Evolutionary conservation across 2,113 vertebrate genomes (phyloP), one percentile per base, ranked within the genome.

Genomic region (Pteropus alecto): DNA sequence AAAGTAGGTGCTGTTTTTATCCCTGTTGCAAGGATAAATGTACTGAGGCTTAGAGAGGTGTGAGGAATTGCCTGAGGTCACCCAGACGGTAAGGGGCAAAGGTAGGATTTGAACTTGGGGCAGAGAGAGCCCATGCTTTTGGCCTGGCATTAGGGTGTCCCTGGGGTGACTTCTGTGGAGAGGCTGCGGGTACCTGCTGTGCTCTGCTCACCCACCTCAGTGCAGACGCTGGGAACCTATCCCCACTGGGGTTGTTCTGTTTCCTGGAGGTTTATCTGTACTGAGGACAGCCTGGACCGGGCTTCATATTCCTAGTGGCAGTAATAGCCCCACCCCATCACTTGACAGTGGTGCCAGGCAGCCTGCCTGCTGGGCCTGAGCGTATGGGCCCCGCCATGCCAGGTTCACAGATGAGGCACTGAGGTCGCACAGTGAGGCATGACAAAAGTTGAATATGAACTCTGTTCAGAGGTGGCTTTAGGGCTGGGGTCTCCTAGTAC

Each of bases 381-480:
- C 0, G 4, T 2, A 0, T 19, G 38, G 76, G 22, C 22, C 12
- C 13, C 9, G 48, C 13, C 5, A 15, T 2, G 30, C 41, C 11
- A 6, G 41, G 7, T 22, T 48, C 51, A 19, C 16, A 54, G 7
- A 5, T 28, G 46, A 21, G 28, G 74, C 16, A 2, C 74, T 30
- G 54, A 85, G 71, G 67, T 51, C 7, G 2, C 19, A 1, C 1
- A 35, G n/a, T 1, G 24, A 7, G 6, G 16, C 3, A 0, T 60
- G 43, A 54, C 5, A 3, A 26, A 33, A n/a, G 7, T 60, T 74
- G 14, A 14, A 30, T 33, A 30, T 11, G 19, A 54, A 48, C 46
- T 43, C 11, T 15, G 35, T 18, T 46, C 65, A 19, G 14, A 81
- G 67, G 41, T 21, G 16, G 48, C 56, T 94, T 73, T 14, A 22